Evolutionary conservation across 37 sponge, comb jelly and placozoan genomes (phyloP), one percentile per base, ranked within the genome.

Genomic region (Dysidea cf. avara): DNA sequence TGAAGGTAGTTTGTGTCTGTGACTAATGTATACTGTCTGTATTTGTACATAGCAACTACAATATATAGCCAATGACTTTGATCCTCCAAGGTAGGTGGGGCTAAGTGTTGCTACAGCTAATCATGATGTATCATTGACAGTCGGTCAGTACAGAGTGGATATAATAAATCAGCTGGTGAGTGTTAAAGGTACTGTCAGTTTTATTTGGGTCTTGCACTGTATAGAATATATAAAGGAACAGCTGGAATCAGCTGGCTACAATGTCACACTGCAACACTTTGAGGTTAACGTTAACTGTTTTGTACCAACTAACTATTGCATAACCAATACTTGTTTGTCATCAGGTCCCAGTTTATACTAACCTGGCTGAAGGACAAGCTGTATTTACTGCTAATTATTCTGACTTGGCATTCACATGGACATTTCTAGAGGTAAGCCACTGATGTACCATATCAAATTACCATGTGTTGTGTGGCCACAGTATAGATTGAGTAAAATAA

Each of bases 151-250:
- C 52, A 50, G 39, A 71, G 68, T 74, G 89, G 79, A 3, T 88
- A 78, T 52, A 88, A 88, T 52, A 56, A 37, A 32, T 82, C 83
- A 39, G 89, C 89, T 60, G 89, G 89, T 88, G 48, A 18, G 76
- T 68, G 26, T 30, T 12, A 50, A 25, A 3, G 22, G 7, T 30
- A 5, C 7, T 12, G 12, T 28, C 12, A 28, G 9, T 6, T 29
- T 9, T 29, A 33, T 28, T 35, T 7, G 5, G 30, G 5, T 29
- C 64, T 11, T 35, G 9, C 3, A 5, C 3, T 52, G 1, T 61
- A 14, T 39, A 81, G 82, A 81, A 47, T 29, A 54, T 50, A 56
- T 81, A 3, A 25, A 39, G 20, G 50, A 54, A 26, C 29, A 72
- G 40, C 49, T 81, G 32, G 18, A 63, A 53, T 39, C 53, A 0